Evolutionary conservation across 2,797 vertebrate genomes (phyloP).

Genomic region (Catharus ustulatus): DNA sequence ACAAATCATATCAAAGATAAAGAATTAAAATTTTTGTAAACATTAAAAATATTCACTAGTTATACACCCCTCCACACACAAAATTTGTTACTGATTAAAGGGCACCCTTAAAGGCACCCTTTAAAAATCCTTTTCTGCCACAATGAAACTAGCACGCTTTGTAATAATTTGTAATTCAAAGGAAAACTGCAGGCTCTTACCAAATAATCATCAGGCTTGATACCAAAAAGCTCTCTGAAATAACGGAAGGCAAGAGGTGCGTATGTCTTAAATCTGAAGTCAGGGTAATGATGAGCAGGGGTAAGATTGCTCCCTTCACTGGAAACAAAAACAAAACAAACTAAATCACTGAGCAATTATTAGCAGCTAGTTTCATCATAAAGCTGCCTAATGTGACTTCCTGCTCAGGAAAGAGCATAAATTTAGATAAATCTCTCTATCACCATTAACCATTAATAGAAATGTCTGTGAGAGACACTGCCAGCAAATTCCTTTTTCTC

Average conservation of each 20-base stretch:
- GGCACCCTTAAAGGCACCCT: neutral
- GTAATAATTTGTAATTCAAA: neutral
- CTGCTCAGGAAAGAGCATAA: neutral
- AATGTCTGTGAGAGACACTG: neutral
- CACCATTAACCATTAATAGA: neutral
- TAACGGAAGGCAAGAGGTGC: slow-evolving; percentile 97
- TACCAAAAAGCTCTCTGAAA: slow-evolving; percentile 97
- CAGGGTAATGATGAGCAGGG: slow-evolving; percentile 95
- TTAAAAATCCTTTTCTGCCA: neutral
- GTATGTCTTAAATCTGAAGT: slow-evolving; percentile 98
- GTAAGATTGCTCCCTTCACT: slow-evolving; percentile 99
- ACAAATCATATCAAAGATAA: neutral
- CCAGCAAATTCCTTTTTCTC: neutral
- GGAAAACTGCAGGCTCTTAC: slow-evolving; percentile 80
- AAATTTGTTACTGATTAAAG: neutral
- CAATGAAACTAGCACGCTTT: neutral
- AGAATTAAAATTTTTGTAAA: slow-evolving; percentile 3
- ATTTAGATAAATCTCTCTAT: neutral
- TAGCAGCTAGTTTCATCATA: neutral
- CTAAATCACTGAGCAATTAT: neutral
- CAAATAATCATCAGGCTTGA: slow-evolving; percentile 98
- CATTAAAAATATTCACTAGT: neutral
- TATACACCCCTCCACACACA: neutral
- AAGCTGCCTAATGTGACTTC: neutral
- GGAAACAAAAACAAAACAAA: slow-evolving; percentile 51